A percentile compares a stretch with the other conserved stretches of the same genome.
Evolutionary conservation across 2,888 invertebrate genomes (phyloP).

Genomic region (Hyppa rectilinea): DNA sequence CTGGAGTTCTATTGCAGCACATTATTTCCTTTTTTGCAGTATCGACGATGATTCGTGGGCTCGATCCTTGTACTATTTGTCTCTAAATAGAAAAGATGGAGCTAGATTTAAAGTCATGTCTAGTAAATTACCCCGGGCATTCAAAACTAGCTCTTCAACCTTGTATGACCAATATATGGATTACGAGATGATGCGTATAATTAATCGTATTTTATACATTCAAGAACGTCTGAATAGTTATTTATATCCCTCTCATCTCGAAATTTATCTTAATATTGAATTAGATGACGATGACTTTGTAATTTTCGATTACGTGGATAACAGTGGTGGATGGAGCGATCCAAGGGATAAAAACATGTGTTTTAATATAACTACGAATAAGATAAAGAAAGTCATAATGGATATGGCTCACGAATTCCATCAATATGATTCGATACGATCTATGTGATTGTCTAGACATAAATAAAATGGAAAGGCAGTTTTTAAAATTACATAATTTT

Average conservation of each 20-base stretch:
- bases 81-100: conserved; percentile 73
- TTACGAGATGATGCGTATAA: conserved; percentile 63
- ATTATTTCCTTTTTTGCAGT: conserved; percentile 78
- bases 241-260: conserved; percentile 73
- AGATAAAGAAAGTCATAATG: conserved; percentile 73
- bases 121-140: conserved; percentile 73
- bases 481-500: conserved; percentile 5
- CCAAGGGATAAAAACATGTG: conserved; percentile 76
- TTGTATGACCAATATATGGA: conserved; percentile 55
- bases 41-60: conserved; percentile 80
- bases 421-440: conserved; percentile 34
- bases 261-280: conserved; percentile 73
- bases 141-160: conserved; percentile 62
- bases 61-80: conserved; percentile 75
- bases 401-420: conserved; percentile 71
- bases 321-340: conserved; percentile 78
- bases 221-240: conserved; percentile 54
- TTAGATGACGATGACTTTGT: conserved; percentile 71
- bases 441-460: too few relatives aligned
- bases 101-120: conserved; percentile 75
- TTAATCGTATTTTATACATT: conserved; percentile 64
- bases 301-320: conserved; percentile 72
- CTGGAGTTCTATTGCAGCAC: conserved; percentile 78
- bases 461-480: too few relatives aligned
- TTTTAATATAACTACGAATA: conserved; percentile 72